A percentile compares a stretch with the other conserved stretches of the same genome.
These are phyloP conservation scores for Drosophila bifasciata DNA, from an alignment of 1,140 invertebrate species.

Conservation along the genomic window DNA sequence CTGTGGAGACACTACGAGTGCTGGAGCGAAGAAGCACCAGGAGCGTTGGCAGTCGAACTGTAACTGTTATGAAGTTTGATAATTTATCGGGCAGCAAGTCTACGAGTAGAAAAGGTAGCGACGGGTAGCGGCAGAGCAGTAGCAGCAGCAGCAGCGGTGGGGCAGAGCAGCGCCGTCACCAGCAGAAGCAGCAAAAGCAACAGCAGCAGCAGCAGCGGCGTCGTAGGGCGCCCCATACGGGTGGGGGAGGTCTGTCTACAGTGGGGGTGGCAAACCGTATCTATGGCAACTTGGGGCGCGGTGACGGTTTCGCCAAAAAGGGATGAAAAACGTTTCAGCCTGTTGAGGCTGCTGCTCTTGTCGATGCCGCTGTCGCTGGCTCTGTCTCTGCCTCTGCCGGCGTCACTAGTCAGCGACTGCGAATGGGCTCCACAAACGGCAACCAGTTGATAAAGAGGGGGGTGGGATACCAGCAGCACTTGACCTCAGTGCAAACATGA, in stretches of 20 bases:
- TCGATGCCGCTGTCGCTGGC: constrained; percentile 1
- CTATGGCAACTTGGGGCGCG: constrained; percentile 73
- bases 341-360: constrained; percentile 38
- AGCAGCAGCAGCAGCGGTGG: constrained; percentile 1
- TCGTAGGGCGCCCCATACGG: neutral
- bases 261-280: constrained; percentile 32
- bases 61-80: constrained; percentile 79
- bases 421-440: constrained; percentile 63
- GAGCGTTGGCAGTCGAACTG: constrained; percentile 75
- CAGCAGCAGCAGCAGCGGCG: constrained; percentile 3
- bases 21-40: constrained; percentile 53
- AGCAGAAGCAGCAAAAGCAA: too few relatives aligned
- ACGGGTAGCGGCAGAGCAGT: constrained; percentile 34
- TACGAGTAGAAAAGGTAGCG: constrained; percentile 36
- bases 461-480: constrained; percentile 23
- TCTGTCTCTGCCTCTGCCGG: constrained; percentile 6
- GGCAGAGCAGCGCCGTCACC: neutral
- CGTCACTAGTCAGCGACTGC: neutral
- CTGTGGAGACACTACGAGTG: constrained; percentile 16
- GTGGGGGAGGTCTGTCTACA: neutral
- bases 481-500: constrained; percentile 33
- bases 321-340: constrained; percentile 67
- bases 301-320: constrained; percentile 64
- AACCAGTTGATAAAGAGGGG: constrained; percentile 62
- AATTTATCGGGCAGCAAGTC: constrained; percentile 81